Evolutionary conservation across 1,140 invertebrate species (phyloP).

Genomic region (Lordiphosa stackelbergi): DNA sequence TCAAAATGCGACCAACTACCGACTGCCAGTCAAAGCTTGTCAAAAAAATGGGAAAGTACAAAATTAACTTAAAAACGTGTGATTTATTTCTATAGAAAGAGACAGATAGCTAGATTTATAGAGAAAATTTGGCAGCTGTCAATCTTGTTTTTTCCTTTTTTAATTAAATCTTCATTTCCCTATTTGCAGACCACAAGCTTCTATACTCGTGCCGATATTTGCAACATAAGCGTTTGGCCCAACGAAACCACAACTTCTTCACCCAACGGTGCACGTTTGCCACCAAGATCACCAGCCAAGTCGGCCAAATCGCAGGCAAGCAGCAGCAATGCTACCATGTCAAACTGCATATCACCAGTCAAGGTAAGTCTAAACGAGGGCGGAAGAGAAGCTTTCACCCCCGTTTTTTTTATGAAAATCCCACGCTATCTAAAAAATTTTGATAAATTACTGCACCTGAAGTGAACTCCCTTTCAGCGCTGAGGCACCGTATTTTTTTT

Average conservation of each 20-base stretch:
- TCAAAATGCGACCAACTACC: conserved; percentile 36
- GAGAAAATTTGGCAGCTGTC: conserved; percentile 12
- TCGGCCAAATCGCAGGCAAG: conserved; percentile 58
- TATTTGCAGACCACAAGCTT: conserved; percentile 29
- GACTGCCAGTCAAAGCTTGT: conserved; percentile 44
- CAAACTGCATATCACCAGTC: conserved; percentile 37
- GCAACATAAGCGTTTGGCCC: conserved; percentile 60
- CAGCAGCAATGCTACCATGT: conserved; percentile 69
- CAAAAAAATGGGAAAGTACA: conserved; percentile 70
- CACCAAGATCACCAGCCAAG: conserved; percentile 62
- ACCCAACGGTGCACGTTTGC: conserved; percentile 43
- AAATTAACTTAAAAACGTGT: conserved; percentile 70
- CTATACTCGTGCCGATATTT: conserved; percentile 65
- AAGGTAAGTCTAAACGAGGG: conserved; percentile 44
- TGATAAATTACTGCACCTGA: conserved; percentile 6
- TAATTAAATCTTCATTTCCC: conserved; percentile 10
- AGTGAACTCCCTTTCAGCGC: conserved; percentile 7
- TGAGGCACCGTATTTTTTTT: too few relatives aligned
- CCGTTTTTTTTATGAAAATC: not conserved
- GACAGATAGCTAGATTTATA: not conserved
- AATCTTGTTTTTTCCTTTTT: not conserved
- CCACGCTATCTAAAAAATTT: conserved; percentile 3
- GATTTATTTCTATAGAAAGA: conserved; percentile 49
- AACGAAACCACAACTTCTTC: conserved; percentile 22
- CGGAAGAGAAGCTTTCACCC: conserved; percentile 3